Evolutionary conservation across 2,888 invertebrate genomes (phyloP).

Genomic region (Cantharis nigra): DNA sequence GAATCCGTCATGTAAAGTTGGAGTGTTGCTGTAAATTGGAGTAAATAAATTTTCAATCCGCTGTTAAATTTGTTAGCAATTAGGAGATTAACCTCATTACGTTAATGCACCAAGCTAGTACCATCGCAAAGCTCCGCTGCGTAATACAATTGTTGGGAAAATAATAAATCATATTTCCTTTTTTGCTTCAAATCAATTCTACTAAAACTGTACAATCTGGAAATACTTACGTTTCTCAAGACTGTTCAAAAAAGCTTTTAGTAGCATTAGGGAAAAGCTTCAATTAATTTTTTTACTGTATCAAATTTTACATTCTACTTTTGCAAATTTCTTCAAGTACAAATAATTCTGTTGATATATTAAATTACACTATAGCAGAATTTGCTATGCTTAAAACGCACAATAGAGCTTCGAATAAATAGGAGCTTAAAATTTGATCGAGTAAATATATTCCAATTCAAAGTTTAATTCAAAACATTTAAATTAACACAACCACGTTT

Average conservation of each 20-base stretch:
- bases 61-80: neutral
- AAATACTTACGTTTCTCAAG: neutral
- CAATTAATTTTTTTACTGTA: neutral
- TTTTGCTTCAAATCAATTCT: neutral
- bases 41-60: neutral
- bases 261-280: neutral
- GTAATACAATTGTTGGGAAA: neutral
- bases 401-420: neutral
- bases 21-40: neutral
- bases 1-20: neutral
- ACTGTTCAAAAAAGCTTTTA: neutral
- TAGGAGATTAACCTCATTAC: neutral
- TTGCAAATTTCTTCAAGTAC: neutral
- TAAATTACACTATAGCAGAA: neutral
- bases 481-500: neutral
- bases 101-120: neutral
- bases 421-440: neutral
- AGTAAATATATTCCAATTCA: neutral
- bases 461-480: neutral
- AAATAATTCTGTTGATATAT: neutral
- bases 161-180: neutral
- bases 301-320: neutral
- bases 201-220: neutral
- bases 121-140: neutral
- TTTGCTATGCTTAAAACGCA: neutral